These are phyloP conservation scores for Pachyramphus minor DNA, from an alignment of 2,113 vertebrate genomes.

Conservation along the genomic window DNA sequence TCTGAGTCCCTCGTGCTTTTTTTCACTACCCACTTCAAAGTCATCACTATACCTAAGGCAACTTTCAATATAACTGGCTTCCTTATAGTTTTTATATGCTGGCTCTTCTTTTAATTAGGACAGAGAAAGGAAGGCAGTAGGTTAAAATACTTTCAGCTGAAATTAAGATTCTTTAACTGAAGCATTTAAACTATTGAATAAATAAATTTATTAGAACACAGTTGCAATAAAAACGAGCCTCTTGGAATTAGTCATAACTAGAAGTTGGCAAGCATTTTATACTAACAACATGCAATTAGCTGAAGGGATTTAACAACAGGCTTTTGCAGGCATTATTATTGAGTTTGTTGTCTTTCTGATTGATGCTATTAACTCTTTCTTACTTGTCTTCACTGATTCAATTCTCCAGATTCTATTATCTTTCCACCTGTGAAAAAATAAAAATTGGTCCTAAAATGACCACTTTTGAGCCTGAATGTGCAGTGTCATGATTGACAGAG, in stretches of 20 bases:
- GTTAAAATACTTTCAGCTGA: not conserved
- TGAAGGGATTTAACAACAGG: not conserved
- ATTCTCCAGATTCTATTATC: not conserved
- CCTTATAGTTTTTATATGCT: not conserved
- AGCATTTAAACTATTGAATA: slow-evolving; percentile 19
- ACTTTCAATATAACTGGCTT: not conserved
- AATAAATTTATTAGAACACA: slow-evolving; percentile 1
- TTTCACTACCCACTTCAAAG: not conserved
- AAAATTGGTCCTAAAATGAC: not conserved
- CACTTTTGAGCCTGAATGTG: not conserved
- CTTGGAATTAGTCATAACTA: slow-evolving; percentile 3
- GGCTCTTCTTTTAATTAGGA: not conserved
- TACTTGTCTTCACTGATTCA: not conserved
- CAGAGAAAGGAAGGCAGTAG: not conserved
- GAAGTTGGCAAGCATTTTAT: slow-evolving; percentile 8
- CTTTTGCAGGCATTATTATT: not conserved
- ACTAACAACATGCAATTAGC: not conserved
- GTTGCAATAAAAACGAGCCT: slow-evolving; percentile 23
- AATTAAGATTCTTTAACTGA: slow-evolving; percentile 11
- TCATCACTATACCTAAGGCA: not conserved
- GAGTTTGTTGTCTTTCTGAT: slow-evolving; percentile 10
- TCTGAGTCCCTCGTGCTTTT: not conserved
- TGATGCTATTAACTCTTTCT: not conserved
- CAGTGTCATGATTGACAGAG: not conserved
- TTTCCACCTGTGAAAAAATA: not conserved